Conservation (phyloP, 1,140 invertebrate species). For the Parasteatoda tepidariorum region DNA sequence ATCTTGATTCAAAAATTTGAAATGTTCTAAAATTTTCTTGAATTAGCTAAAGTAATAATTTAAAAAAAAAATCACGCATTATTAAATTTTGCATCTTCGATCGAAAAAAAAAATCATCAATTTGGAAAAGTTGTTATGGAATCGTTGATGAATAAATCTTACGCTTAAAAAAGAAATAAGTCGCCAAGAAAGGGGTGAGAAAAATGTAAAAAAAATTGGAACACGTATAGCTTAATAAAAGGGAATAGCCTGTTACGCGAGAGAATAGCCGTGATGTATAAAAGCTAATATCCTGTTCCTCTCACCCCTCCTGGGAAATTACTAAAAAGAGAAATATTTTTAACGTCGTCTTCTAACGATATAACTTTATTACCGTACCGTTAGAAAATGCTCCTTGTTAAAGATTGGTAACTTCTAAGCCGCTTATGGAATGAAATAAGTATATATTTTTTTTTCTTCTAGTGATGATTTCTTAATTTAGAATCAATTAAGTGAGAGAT, state of each 20-base stretch:
- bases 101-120: neutral
- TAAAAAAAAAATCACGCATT: too few species aligned
- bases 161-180: neutral
- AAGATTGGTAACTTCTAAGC: neutral
- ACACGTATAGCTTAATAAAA: slow-evolving; percentile 28
- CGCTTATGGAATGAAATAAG: slow-evolving; percentile 27
- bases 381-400: slow-evolving; percentile 13
- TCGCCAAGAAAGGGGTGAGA: neutral
- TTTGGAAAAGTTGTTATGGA: neutral
- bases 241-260: neutral
- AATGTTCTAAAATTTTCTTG: too few species aligned
- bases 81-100: too few species aligned
- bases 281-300: slow-evolving; percentile 49
- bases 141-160: neutral
- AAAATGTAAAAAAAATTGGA: neutral
- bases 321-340: slow-evolving; percentile 53
- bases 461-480: neutral
- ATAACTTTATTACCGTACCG: slow-evolving; percentile 34
- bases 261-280: slow-evolving; percentile 16
- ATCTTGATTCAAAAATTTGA: too few species aligned
- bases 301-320: slow-evolving; percentile 35
- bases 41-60: too few species aligned
- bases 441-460: slow-evolving; percentile 5
- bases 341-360: slow-evolving; percentile 45
- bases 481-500: slow-evolving; percentile 36